Conservation (phyloP, 2,797 vertebrate species). For the Zenarchopterus dispar region DNA sequence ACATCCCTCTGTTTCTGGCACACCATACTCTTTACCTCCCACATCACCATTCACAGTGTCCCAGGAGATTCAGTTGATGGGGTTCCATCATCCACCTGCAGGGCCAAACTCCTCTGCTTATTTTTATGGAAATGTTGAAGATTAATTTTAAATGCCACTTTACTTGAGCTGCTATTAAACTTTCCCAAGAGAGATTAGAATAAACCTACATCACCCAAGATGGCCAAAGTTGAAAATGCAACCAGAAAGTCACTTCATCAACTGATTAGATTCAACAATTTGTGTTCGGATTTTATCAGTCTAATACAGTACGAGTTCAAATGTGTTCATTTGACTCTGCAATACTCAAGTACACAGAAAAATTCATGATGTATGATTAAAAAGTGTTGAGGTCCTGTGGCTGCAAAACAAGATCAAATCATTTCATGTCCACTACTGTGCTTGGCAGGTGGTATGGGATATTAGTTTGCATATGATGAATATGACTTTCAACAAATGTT, state of each 20-base stretch:
- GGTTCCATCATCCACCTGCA: constrained; percentile 17
- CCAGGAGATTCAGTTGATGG: constrained; percentile 10
- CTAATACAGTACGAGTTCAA: too few species aligned
- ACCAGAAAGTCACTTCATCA: constrained; percentile 15
- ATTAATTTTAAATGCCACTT: not conserved
- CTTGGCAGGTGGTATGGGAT: too few species aligned
- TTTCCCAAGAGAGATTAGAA: not conserved
- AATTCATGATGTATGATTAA: too few species aligned
- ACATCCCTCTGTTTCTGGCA: constrained; percentile 9
- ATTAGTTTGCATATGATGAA: too few species aligned
- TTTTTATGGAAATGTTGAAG: constrained; percentile 3
- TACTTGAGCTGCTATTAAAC: not conserved
- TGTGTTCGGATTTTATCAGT: not conserved
- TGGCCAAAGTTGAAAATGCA: not conserved
- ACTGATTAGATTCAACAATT: not conserved
- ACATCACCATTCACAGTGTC: constrained; percentile 10
- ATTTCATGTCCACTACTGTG: too few species aligned
- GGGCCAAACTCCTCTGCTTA: constrained; percentile 3
- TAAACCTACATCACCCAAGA: not conserved
- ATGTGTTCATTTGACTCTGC: too few species aligned
- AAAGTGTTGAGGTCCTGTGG: too few species aligned
- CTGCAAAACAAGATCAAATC: too few species aligned
- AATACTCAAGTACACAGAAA: too few species aligned
- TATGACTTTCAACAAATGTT: too few species aligned
- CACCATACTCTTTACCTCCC: not conserved